Evolutionary conservation across 2,888 invertebrate species (phyloP).

Genomic region (Agrochola lota): DNA sequence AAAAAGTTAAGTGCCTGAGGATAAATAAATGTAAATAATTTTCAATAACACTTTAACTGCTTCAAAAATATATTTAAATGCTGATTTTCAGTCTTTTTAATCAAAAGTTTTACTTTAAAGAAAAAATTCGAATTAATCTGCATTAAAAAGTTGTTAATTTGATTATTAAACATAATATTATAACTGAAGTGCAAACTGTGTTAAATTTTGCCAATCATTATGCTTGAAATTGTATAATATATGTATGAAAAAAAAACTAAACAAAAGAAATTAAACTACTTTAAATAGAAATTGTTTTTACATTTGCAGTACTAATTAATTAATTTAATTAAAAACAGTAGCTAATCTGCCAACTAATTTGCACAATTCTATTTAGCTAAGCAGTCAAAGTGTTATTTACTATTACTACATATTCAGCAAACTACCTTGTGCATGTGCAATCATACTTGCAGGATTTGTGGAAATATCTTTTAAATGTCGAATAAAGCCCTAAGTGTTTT

Average conservation of each 20-base stretch:
- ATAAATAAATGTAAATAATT: slow-evolving; percentile 27
- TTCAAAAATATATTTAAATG: too few relatives aligned
- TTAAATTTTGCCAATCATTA: neutral
- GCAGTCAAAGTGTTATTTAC: slow-evolving; percentile 3
- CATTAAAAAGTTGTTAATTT: neutral
- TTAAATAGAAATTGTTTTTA: neutral
- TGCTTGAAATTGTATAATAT: neutral
- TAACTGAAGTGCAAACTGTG: neutral
- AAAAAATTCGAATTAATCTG: neutral
- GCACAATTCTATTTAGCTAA: neutral
- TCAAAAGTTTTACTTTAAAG: neutral
- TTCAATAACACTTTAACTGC: neutral
- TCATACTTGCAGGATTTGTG: neutral
- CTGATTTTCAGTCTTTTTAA: neutral
- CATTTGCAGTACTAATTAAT: neutral
- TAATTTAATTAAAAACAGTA: neutral
- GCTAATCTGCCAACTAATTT: neutral
- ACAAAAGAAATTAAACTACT: neutral
- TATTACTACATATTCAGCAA: neutral
- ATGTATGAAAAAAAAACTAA: neutral
- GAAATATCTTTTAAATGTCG: neutral
- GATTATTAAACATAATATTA: neutral
- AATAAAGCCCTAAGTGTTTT: too few relatives aligned
- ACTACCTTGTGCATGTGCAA: neutral
- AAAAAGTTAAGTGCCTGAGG: slow-evolving; percentile 44